Evolutionary conservation across 2,888 invertebrate genomes (phyloP), one percentile per base, ranked within the genome.

Genomic region (Harmothoe impar): DNA sequence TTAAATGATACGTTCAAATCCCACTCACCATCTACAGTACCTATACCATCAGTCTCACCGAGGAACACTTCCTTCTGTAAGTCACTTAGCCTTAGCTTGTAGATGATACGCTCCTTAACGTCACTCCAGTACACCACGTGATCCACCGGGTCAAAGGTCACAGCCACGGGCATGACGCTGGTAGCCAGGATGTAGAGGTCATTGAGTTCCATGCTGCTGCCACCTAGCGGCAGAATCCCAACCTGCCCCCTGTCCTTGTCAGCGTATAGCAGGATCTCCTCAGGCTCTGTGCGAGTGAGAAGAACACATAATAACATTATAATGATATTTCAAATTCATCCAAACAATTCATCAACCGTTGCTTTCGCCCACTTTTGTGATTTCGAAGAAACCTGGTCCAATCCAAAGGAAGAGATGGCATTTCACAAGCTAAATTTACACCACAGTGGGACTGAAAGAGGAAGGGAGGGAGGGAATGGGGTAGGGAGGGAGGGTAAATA

Each of bases 81-180:
- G 7, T 94, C 94, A 43, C 93, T 94, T 23, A 94, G 91, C 43
- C 91, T 91, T 0, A 93, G 92, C 33, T 93, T 93, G 90, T 94
- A 94, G 29, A 94, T 94, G 31, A 91, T 91, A 31, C 92, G 91
- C 56, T 94, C 94, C 51, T 92, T 91, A 0, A 91, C 92, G 90
- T 95, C 94, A 93, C 94, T 94, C 95, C 95, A 95, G 89, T 94
- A 94, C 25, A 95, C 93, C 91, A 68, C n/a, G n/a, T 51, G 72
- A 52, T 81, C 62, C 17, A 93, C 91, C 10, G 94, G 94, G 85
- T 95, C 95, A 92, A 94, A 95, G 31, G 94, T 92, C 20, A 95
- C 92, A 35, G 94, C 94, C 29, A 92, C 93, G 23, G 94, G 94
- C 56, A 93, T 92, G 56, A 92, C 90, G 89, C 94, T 94, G 15